Percentiles rank a stretch among this genome's conserved stretches.
phyloP scores from a whole-genome alignment of 2,113 vertebrate species.

The human region GRCh38 chr13:96925001-96925500 shows the following conservation, averaged over 20 bases:
- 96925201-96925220: neutral
- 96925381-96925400: neutral
- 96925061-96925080: neutral
- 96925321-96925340: neutral
- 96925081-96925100: neutral
- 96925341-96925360: neutral
- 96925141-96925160: neutral
- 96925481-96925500: neutral
- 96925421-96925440: neutral
- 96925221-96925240: neutral
- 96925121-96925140: neutral
- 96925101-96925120: neutral
- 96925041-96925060: neutral
- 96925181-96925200: neutral
- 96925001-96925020: neutral
- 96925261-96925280: neutral
- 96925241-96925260: neutral
- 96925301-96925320: neutral
- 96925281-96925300: neutral
- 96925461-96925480: neutral
- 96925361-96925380: neutral
- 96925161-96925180: neutral
- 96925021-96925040: neutral
- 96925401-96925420: neutral
- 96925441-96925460: neutral